These are phyloP conservation scores for Ylistrum balloti DNA, from an alignment of 1,140 invertebrate genomes.

Conservation along the genomic window DNA sequence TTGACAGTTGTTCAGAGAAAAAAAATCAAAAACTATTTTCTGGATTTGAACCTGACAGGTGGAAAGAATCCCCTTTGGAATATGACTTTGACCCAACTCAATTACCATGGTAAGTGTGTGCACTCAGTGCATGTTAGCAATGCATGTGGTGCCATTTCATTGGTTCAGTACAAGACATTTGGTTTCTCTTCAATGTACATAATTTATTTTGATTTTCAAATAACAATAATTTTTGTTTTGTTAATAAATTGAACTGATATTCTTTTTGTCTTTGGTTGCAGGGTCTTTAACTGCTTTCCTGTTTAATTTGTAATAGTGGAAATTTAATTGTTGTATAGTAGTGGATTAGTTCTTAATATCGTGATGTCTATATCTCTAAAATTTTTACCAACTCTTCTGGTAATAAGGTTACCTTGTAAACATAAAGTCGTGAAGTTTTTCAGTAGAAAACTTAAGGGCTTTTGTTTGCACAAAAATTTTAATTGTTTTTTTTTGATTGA, in stretches of 20 bases:
- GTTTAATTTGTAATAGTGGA: too few relatives aligned
- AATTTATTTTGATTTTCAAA: too few relatives aligned
- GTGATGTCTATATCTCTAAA: not conserved
- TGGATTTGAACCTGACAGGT: conserved; percentile 62
- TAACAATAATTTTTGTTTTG: not conserved
- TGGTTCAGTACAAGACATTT: not conserved
- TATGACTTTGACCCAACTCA: conserved; percentile 78
- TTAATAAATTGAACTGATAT: not conserved
- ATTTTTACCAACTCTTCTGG: not conserved
- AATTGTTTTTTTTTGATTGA: too few relatives aligned
- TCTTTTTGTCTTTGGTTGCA: not conserved
- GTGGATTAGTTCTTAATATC: not conserved
- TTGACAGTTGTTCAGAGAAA: not conserved
- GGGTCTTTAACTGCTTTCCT: not conserved
- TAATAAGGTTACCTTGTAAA: not conserved
- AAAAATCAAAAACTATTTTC: not conserved
- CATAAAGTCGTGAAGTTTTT: not conserved
- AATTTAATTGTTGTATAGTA: not conserved
- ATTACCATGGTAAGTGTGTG: conserved; percentile 74
- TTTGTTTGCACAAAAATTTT: too few relatives aligned
- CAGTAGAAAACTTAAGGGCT: too few relatives aligned
- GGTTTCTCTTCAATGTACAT: too few relatives aligned
- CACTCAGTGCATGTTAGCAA: not conserved
- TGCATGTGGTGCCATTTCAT: not conserved
- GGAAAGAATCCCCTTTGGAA: conserved; percentile 79